Conservation (phyloP, 1,140 invertebrate species). For the Pteromalus puparum region DNA sequence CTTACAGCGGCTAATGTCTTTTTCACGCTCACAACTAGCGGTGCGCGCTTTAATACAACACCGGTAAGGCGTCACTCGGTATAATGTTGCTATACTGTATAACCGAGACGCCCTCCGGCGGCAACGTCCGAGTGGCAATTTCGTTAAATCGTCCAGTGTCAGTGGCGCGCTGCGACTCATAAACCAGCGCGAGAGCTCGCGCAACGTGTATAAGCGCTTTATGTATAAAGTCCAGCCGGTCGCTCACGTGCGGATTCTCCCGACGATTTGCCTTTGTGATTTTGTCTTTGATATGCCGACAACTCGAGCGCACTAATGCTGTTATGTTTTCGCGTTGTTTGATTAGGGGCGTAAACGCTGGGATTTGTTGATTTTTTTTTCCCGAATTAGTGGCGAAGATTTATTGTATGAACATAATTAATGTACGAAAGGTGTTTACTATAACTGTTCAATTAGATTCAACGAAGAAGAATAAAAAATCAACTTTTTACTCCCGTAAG, state of each 20-base stretch:
- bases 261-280: neutral
- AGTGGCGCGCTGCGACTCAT: neutral
- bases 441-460: no score
- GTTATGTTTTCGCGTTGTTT: no score
- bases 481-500: no score
- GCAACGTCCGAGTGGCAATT: slow-evolving; percentile 9
- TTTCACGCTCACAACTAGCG: no score
- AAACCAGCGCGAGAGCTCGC: neutral
- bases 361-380: no score
- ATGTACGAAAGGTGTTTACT: no score
- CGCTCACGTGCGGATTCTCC: neutral
- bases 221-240: neutral
- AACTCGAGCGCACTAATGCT: neutral
- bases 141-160: slow-evolving; percentile 34
- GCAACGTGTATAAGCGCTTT: neutral
- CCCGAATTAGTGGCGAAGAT: no score
- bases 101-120: neutral
- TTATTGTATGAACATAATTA: no score
- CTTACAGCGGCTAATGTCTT: no score
- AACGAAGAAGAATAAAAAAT: no score
- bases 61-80: neutral
- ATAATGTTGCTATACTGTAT: no score
- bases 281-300: slow-evolving; percentile 3
- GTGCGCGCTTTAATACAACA: neutral
- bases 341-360: no score